phyloP scores from a whole-genome alignment of 92 coral and sea anemone genomes.

The Heteractis magnifica region DNA sequence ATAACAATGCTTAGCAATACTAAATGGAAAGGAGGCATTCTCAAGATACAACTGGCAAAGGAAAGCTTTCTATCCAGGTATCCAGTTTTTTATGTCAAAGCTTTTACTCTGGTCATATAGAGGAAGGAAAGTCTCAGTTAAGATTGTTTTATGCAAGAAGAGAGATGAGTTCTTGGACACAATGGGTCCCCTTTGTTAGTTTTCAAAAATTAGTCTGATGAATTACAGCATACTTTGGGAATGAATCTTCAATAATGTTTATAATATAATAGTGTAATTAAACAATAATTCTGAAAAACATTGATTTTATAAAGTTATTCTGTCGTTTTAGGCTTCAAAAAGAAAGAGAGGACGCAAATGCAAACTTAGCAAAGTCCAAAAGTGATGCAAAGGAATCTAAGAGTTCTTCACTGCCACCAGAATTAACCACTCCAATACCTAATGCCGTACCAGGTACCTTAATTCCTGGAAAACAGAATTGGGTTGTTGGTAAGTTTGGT shows the following conservation, averaged over 20 bases:
- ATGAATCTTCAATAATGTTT: too few relatives aligned
- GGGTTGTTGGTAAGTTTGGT: slow-evolving; percentile 97
- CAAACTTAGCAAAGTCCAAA: not conserved
- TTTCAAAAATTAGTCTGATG: too few relatives aligned
- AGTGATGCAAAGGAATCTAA: not conserved
- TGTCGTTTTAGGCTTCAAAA: slow-evolving; percentile 39
- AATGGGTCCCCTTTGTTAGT: too few relatives aligned
- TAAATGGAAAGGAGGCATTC: slow-evolving; percentile 80
- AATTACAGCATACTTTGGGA: too few relatives aligned
- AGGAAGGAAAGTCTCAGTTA: not conserved
- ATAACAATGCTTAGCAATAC: slow-evolving; percentile 71
- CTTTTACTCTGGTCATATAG: not conserved
- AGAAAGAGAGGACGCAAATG: slow-evolving; percentile 29
- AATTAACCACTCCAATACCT: slow-evolving; percentile 36
- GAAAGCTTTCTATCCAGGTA: slow-evolving; percentile 84
- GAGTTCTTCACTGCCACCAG: slow-evolving; percentile 12
- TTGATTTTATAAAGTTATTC: not conserved
- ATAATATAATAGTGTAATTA: too few relatives aligned
- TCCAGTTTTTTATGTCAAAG: not conserved
- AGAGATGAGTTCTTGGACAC: too few relatives aligned
- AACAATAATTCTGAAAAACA: not conserved
- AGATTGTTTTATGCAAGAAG: too few relatives aligned
- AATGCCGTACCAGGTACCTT: slow-evolving; percentile 92
- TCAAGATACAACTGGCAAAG: slow-evolving; percentile 83
- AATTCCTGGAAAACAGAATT: slow-evolving; percentile 78